Base-by-base conservation (phyloP, 2,888 invertebrate genomes). In the Shargacucullia verbasci region DNA sequence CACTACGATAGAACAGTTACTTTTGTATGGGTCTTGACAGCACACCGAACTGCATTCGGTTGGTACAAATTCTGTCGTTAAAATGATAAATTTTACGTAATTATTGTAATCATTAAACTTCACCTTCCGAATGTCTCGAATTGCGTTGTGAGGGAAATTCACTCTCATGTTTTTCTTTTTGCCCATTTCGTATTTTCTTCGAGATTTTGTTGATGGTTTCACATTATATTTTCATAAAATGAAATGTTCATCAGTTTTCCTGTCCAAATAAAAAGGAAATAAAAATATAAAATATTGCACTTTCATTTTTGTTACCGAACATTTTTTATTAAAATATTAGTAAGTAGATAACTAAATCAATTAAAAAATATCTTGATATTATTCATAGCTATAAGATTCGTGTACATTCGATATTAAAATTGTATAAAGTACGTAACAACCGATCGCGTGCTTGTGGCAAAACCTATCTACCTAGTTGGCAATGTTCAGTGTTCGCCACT, bases 401-500 rank as follows among this genome's bases (percentile, higher is more conserved):
- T 84, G 83, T 76, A 80, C 77, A 77, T 66, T 83, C 77, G 80
- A 84, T 85, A 80, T 84, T 80, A 82, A 70, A 54, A 70, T 73
- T 77, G 76, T 79, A 73, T 81, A 82, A 78, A 76, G 78, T 77
- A 77, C 75, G 72, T 80, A 80, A 76, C 80, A 76, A 81, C 81
- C 72, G 85, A 88, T 92, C 91, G 92, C 92, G 92, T 91, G 92
- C 78, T 84, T 81, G 82, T 81, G 81, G 86, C 86, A 86, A 88
- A 90, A 90, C 84, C 88, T 91, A 90, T 86, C 87, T 86, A 89
- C 86, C 86, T 82, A 87, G 88, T 89, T 87, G 85, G 84, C 87
- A 86, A 89, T 86, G 82, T 85, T 85, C 83, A 74, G 80, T 81
- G 82, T 83, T 86, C 81, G 81, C 81, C 85, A 78, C 84, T 84